Evolutionary conservation across 2,888 invertebrate species (phyloP), one percentile per base, ranked within the genome.

Genomic region (Noctuana brunneofusca): DNA sequence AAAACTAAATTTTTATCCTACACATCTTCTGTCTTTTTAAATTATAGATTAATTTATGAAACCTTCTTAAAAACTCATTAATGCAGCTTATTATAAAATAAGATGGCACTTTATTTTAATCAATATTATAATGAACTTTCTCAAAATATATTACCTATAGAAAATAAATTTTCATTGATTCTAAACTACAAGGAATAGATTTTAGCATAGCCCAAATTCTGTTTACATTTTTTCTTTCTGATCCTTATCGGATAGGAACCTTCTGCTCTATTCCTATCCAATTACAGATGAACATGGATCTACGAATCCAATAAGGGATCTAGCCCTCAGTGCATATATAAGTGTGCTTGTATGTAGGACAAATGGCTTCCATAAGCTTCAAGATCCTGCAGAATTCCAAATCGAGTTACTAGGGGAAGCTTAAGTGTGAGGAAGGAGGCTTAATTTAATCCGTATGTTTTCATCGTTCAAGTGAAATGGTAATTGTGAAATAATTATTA

Each of bases 201-300:
- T 46, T 3, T 41, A 41, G n/a, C 41, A 20, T 11, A 46, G 11
- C 16, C 5, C 46, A 8, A 46, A 55, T 12, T 5, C 12, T 58
- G 35, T 58, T 48, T 48, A 43, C 11, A 32, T 57, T 58, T 57
- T 58, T 52, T 18, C 35, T 30, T 43, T 14, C 3, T 43, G 32
- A 46, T 59, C 20, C 43, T 32, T 32, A 53, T 53, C 46, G 52
- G 30, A 46, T 18, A 22, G 41, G 49, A 53, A 59, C 53, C 54
- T 43, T 60, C 60, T 60, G 54, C 35, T 48, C 53, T 22, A 32
- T 32, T 35, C 46, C 60, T 48, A 60, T 60, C 22, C 60, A 55
- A 60, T 60, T 54, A 60, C 54, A 60, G 48, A 49, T 60, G 38
- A 54, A 54, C 60, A 60, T 60, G 54, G 60, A 60, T 60, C 54